Evolutionary conservation across 2,888 invertebrate species (phyloP).

Genomic region (Alloscopus bannaensis): DNA sequence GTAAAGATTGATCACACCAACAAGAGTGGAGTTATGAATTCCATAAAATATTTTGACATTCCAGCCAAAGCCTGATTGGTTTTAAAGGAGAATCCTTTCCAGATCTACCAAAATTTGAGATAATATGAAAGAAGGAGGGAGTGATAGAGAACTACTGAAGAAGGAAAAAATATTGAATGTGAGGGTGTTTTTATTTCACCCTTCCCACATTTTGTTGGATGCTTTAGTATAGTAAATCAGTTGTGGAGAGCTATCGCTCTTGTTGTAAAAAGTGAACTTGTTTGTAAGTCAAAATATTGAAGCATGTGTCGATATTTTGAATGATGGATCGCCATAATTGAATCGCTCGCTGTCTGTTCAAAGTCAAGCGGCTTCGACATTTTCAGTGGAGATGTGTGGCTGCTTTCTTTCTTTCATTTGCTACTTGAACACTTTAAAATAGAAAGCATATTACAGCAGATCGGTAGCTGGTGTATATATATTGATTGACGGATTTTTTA

Average conservation of each 20-base stretch:
- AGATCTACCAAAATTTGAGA: slow-evolving; percentile 6
- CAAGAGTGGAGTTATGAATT: slow-evolving; percentile 58
- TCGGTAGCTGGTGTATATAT: no score
- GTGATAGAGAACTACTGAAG: not conserved
- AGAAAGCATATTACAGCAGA: no score
- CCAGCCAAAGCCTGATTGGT: slow-evolving; percentile 58
- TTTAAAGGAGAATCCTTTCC: slow-evolving; percentile 33
- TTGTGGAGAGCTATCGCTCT: no score
- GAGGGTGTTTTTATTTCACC: no score
- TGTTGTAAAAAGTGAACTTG: slow-evolving; percentile 38
- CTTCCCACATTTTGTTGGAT: no score
- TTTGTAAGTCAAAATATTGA: slow-evolving; percentile 64
- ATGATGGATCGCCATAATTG: slow-evolving; percentile 58
- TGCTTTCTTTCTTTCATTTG: not conserved
- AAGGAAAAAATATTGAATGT: not conserved
- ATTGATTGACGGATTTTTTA: no score
- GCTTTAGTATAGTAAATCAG: no score
- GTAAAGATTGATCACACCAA: slow-evolving; percentile 62
- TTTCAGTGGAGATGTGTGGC: not conserved
- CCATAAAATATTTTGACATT: slow-evolving; percentile 67
- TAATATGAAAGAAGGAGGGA: slow-evolving; percentile 29
- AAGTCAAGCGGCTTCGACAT: no score
- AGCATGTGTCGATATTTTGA: slow-evolving; percentile 57
- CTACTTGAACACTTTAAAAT: not conserved
- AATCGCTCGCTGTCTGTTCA: slow-evolving; percentile 15